phyloP scores from a whole-genome alignment of 2,113 vertebrate genomes.

The Cyprinodon tularosa region DNA sequence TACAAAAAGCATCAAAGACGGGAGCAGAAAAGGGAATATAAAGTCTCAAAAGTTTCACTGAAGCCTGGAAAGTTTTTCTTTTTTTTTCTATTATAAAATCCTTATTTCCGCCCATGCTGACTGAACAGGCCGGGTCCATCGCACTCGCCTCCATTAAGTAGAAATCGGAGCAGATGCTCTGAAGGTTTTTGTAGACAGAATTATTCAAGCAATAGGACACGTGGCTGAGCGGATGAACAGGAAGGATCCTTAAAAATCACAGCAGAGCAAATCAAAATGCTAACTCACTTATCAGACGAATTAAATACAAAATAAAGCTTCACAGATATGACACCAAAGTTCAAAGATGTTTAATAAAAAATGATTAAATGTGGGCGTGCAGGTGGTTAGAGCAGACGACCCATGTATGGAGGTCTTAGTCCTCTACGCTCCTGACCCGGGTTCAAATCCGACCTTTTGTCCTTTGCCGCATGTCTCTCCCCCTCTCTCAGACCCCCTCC shows the following conservation, averaged over 20 bases:
- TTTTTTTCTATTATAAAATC: slow-evolving; percentile 29
- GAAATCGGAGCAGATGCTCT: slow-evolving; percentile 1
- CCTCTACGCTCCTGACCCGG: too few species aligned
- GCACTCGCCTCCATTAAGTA: neutral
- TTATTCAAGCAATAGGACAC: slow-evolving; percentile 14
- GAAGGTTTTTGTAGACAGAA: neutral
- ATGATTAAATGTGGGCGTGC: too few species aligned
- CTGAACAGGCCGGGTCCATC: neutral
- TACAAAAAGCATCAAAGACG: slow-evolving; percentile 24
- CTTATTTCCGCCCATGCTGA: slow-evolving; percentile 11
- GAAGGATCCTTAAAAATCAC: neutral
- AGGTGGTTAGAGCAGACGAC: too few species aligned
- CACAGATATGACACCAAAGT: neutral
- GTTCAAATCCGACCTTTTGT: too few species aligned
- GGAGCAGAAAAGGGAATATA: slow-evolving; percentile 41
- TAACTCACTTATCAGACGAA: neutral
- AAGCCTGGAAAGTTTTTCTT: slow-evolving; percentile 54
- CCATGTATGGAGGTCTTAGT: too few species aligned
- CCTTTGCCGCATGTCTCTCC: too few species aligned
- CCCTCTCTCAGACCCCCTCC: too few species aligned
- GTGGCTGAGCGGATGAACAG: slow-evolving; percentile 14
- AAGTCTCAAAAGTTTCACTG: slow-evolving; percentile 33
- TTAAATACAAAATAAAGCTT: neutral
- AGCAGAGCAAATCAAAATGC: neutral
- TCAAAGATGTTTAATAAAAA: neutral